A percentile compares a stretch with the other conserved stretches of the same genome.
Evolutionary conservation across 2,113 vertebrate genomes (phyloP).

Genomic region (Chaenocephalus aceratus): DNA sequence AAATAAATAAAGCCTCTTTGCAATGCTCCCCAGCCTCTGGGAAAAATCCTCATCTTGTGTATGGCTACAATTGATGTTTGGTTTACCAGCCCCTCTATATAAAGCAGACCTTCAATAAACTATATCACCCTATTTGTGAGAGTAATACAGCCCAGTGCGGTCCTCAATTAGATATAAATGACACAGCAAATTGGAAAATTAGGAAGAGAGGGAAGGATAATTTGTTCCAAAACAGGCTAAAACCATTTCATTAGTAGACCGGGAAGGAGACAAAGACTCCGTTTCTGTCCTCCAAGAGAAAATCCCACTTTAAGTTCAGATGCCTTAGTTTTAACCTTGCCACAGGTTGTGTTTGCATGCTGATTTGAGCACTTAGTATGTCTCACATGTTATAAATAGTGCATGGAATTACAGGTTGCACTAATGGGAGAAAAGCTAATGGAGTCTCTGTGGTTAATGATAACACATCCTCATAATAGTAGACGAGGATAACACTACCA

Average conservation of each 20-base stretch:
- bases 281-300: constrained; percentile 70
- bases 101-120: constrained; percentile 82
- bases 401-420: neutral
- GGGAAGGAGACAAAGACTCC: constrained; percentile 70
- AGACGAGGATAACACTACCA: neutral
- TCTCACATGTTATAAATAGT: neutral
- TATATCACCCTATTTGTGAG: constrained; percentile 83
- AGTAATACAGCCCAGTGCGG: constrained; percentile 82
- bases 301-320: constrained; percentile 48
- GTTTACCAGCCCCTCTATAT: constrained; percentile 74
- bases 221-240: constrained; percentile 85
- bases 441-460: neutral
- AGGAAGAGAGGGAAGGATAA: constrained; percentile 84
- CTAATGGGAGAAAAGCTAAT: neutral
- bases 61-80: constrained; percentile 76
- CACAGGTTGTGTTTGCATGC: constrained; percentile 7
- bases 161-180: constrained; percentile 86
- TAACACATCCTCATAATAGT: neutral
- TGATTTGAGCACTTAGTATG: constrained; percentile 7
- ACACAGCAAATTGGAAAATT: constrained; percentile 89
- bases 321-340: constrained; percentile 55
- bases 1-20: constrained; percentile 80
- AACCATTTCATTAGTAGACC: constrained; percentile 86
- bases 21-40: constrained; percentile 55
- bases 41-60: constrained; percentile 60